Conservation (phyloP, 2,888 invertebrate species). For the Ennomos quercinarius region DNA sequence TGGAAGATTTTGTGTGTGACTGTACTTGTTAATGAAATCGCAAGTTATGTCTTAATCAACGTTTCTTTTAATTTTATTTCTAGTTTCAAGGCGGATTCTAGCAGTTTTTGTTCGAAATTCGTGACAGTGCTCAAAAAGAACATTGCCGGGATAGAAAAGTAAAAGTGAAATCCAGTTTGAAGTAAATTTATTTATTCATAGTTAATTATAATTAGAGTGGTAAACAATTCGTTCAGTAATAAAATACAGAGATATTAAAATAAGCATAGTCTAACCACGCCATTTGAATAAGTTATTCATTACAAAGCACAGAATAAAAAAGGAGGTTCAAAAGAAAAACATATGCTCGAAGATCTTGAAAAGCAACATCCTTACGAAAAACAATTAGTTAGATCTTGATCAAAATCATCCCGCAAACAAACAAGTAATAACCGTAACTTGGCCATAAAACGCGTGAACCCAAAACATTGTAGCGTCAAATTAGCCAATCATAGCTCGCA, state of each 20-base stretch:
- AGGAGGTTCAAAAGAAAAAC: slow-evolving; percentile 1
- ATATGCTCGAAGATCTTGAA: slow-evolving; percentile 8
- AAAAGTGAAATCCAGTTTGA: slow-evolving; percentile 7
- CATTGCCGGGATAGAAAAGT: slow-evolving; percentile 7
- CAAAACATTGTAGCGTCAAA: slow-evolving; percentile 52
- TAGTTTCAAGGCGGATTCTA: slow-evolving; percentile 12
- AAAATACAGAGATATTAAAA: too few relatives aligned
- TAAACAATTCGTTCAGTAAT: too few relatives aligned
- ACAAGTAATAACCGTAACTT: slow-evolving; percentile 29
- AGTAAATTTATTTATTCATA: neutral
- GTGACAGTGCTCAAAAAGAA: neutral
- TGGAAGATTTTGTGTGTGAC: slow-evolving; percentile 21
- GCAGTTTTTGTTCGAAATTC: slow-evolving; percentile 19
- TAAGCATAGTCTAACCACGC: too few relatives aligned
- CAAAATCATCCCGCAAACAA: slow-evolving; percentile 25
- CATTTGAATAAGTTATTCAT: too few relatives aligned
- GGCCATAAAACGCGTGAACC: slow-evolving; percentile 33
- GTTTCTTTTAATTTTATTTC: slow-evolving; percentile 45
- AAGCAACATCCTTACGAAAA: slow-evolving; percentile 26
- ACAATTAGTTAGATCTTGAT: slow-evolving; percentile 30
- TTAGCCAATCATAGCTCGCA: slow-evolving; percentile 63
- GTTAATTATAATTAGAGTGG: too few relatives aligned
- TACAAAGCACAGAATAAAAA: neutral
- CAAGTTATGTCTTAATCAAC: slow-evolving; percentile 61
- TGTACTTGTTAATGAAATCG: slow-evolving; percentile 57